Base-by-base conservation (phyloP, 2,113 vertebrate species). In the Pungitius pungitius region DNA sequence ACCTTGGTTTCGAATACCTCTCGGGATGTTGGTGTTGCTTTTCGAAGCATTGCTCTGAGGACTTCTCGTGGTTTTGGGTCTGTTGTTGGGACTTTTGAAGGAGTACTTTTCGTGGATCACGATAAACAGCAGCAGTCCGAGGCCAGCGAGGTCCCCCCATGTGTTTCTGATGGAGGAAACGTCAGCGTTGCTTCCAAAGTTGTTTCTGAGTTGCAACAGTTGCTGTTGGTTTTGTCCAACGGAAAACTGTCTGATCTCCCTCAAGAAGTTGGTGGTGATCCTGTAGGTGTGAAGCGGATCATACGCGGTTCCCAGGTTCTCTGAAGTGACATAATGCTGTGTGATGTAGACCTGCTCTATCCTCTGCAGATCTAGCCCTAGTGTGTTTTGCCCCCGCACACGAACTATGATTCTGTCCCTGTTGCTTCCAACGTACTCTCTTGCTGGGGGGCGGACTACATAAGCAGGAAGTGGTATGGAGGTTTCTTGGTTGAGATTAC, bases 81-180 rank as follows among this genome's bases (percentile, higher is more conserved):
- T 83, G 40, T 73, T 77, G n/a, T 52, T 56, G 2, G 22, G 40
- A 15, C 1, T 20, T 39, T 18, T 24, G 8, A 6, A 1, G 8
- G 63, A 69, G 0, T 62, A 7, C 17, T 77, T 91, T n/a, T 88
- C 77, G 0, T 77, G 30, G 0, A 90, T 45, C 55, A 91, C 78
- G 33, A 92, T 91, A 59, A 51, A 87, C 62, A 89, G 8, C 6
- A 92, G 57, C 58, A 92, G 70, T 59, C 84, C 90, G 12, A 91
- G 79, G 39, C 71, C 70, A 42, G 90, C 90, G 2, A 89, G 80
- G 0, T 73, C 0, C 4, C 76, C 71, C 90, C 84, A 90, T 0
- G 1, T 64, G 60, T 77, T 73, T 52, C 6, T 76, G 52, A 92
- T 52, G 27, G 49, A 18, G 7, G 0, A 17, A 22, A 78, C 12